These are phyloP conservation scores for Melikaiella ostensackeni DNA, from an alignment of 2,888 invertebrate genomes.

Conservation along the genomic window DNA sequence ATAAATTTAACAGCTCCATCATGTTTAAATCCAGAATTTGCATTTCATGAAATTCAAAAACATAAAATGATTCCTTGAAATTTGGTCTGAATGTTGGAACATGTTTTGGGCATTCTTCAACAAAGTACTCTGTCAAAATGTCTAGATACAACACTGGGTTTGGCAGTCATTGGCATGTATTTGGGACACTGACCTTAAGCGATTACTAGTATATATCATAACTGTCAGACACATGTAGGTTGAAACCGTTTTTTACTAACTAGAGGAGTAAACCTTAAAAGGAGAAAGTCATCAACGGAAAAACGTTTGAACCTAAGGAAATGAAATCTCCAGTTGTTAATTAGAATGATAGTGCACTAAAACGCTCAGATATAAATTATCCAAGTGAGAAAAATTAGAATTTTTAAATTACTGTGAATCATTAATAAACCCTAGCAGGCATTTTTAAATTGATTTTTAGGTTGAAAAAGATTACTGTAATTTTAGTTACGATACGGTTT, in stretches of 20 bases:
- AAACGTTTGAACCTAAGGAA: conserved; percentile 7
- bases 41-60: background rate
- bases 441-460: background rate
- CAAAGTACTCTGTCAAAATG: conserved; percentile 6
- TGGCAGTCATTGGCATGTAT: conserved; percentile 21
- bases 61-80: background rate
- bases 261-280: conserved; percentile 11
- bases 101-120: background rate
- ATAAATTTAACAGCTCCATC: background rate
- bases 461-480: background rate
- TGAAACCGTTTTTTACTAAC: conserved; percentile 10
- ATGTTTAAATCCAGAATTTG: background rate
- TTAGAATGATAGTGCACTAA: background rate
- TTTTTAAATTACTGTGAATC: background rate
- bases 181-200: conserved; percentile 24
- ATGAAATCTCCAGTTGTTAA: conserved; percentile 6
- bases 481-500: too few species aligned
- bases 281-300: conserved; percentile 21
- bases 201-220: conserved; percentile 20
- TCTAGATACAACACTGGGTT: background rate
- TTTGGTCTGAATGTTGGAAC: background rate
- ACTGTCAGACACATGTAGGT: conserved; percentile 32
- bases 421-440: background rate
- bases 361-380: background rate
- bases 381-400: background rate